Evolutionary conservation across 2,888 invertebrate species (phyloP).

Genomic region (Fragum sueziense): DNA sequence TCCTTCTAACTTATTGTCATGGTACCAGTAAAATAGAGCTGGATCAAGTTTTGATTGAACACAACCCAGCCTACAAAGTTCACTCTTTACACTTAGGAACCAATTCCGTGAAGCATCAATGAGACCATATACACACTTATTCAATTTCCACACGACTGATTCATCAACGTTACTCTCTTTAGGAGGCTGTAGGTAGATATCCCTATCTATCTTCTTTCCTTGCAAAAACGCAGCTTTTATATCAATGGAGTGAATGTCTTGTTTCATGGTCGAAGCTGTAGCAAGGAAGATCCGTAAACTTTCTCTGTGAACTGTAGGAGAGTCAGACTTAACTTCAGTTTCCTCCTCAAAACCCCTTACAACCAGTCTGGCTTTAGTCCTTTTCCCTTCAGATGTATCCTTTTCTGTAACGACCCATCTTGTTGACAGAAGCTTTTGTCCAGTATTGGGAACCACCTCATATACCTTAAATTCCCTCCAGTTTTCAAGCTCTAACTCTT

Average conservation of each 20-base stretch:
- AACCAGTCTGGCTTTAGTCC: constrained; percentile 40
- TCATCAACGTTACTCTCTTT: constrained; percentile 14
- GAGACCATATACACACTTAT: constrained; percentile 48
- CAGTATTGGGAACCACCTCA: constrained; percentile 25
- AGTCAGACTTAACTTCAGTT: constrained; percentile 43
- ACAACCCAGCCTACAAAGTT: constrained; percentile 24
- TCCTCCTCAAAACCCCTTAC: constrained; percentile 47
- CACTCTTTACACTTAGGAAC: constrained; percentile 49
- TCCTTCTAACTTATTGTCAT: constrained; percentile 28
- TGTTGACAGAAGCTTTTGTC: constrained; percentile 42
- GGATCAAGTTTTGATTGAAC: constrained; percentile 48
- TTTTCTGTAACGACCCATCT: constrained; percentile 47
- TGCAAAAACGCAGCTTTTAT: constrained; percentile 50
- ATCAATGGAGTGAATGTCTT: constrained; percentile 36
- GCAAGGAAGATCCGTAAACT: constrained; percentile 32
- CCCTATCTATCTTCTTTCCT: constrained; percentile 30
- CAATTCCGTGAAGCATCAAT: constrained; percentile 47
- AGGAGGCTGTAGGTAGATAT: constrained; percentile 27
- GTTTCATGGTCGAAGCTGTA: constrained; percentile 18
- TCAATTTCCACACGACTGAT: constrained; percentile 35
- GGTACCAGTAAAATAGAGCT: constrained; percentile 51
- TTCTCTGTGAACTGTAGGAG: constrained; percentile 43
- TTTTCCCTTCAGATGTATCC: constrained; percentile 8
- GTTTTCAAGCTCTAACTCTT: constrained; percentile 40
- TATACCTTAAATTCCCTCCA: constrained; percentile 39